Base-by-base conservation (phyloP, 2,113 vertebrate genomes). In the Gyps fulvus region DNA sequence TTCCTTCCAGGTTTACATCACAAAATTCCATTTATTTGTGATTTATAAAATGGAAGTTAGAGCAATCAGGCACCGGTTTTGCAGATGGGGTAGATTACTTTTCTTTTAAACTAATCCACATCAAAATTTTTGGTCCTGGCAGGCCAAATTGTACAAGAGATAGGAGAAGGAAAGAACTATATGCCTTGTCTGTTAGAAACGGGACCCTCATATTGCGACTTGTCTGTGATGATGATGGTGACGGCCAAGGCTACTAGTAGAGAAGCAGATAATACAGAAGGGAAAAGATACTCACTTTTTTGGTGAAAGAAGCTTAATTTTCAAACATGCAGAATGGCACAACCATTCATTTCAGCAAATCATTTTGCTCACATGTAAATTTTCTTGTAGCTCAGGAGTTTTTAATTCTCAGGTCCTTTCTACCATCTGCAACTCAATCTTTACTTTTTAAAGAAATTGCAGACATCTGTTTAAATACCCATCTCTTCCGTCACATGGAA, bases 381-480 rank as follows among this genome's bases (percentile, higher is more conserved):
- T 95, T 96, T 77, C 95, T 70, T 94, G 86, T 91, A 83, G 36
- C 90, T 96, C 4, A 40, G 73, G 94, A 95, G 74, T 77, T 96
- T 97, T 97, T 65, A 91, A 92, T 97, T 97, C 93, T 96, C 93
- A 95, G 94, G 63, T 89, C 89, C 90, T 94, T 97, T 94, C 84
- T 84, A 82, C 97, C 97, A 97, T 98, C 97, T 98, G 97, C 97
- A 97, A 96, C 91, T 97, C 96, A 93, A 95, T 97, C 94, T 96
- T 87, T 94, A 72, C 95, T 97, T 97, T 95, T 96, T 86, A 90
- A 97, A 97, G 93, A 93, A 97, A 97, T 90, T 93, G 89, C 86
- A 97, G 96, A 92, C 96, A 97, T 98, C 96, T 98, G 97, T 95
- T 98, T 96, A 97, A 97, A 97, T 97, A 97, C 87, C 95, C 95